A percentile compares a stretch with the other conserved stretches of the same genome.
phyloP scores from a whole-genome alignment of 1,140 invertebrate species.

The Ceratina australensis region DNA sequence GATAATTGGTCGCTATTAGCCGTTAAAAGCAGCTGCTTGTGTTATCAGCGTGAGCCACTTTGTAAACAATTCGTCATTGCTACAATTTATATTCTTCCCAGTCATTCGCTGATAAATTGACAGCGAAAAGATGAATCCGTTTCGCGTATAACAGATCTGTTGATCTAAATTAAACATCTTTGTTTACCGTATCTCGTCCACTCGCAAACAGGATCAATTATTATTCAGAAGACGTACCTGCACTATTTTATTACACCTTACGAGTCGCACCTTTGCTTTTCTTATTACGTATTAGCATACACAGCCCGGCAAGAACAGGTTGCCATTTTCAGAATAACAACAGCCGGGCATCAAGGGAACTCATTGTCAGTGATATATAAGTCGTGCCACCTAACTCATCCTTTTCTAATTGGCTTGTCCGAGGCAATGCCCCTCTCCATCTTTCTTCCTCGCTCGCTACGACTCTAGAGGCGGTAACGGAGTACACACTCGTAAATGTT shows the following conservation, averaged over 20 bases:
- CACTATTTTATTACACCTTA: conserved; percentile 53
- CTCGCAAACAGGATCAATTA: no score
- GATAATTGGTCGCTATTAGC: conserved; percentile 65
- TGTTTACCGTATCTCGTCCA: no score
- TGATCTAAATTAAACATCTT: no score
- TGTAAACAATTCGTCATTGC: background rate
- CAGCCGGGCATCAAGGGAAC: background rate
- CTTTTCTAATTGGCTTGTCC: conserved; percentile 54
- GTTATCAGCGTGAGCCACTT: conserved; percentile 44
- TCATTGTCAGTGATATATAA: conserved; percentile 34
- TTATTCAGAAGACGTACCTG: background rate
- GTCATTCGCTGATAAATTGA: no score
- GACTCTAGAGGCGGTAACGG: background rate
- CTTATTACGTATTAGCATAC: background rate
- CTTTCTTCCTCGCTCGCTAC: conserved; percentile 21
- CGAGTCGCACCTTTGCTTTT: background rate
- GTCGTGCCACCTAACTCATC: conserved; percentile 49
- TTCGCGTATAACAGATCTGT: no score
- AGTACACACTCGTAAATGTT: conserved; percentile 30
- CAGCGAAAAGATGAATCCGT: no score
- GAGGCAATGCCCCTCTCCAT: conserved; percentile 40
- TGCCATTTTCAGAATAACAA: conserved; percentile 43
- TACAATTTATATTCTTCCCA: no score
- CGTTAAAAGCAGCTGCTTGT: conserved; percentile 63
- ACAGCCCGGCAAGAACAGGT: background rate